Evolutionary conservation across 2,113 vertebrate genomes (phyloP), one percentile per base, ranked within the genome.

Genomic region (Tachysurus vachellii): DNA sequence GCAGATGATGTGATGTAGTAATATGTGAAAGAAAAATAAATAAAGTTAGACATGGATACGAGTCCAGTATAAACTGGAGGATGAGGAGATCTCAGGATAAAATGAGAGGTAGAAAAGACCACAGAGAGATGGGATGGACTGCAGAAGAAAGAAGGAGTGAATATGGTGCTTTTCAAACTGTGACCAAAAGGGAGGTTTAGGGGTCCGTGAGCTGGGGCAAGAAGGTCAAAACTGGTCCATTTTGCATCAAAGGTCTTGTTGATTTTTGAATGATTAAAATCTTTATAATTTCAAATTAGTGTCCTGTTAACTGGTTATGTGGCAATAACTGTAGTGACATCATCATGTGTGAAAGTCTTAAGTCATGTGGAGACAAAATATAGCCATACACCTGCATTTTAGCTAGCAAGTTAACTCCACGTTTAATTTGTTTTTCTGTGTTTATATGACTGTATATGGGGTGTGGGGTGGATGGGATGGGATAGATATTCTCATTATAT

Each of bases 81-180:
- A 76, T n/a, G 28, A 71, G 47, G 19, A 50, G 28, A 61, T 13
- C 81, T 84, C 56, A 75, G 10, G 64, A 28, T 66, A 19, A 82
- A 44, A 61, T 44, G 23, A 79, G 44, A 71, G 57, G 68, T 80
- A 36, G 57, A 86, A 81, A 31, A 70, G 54, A 59, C 75, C 88
- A 84, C 85, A 76, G 53, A 86, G 68, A 61, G 56, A 5, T 61
- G 76, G 64, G 50, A 89, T 75, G 47, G 64, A 89, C 73, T 85
- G 71, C 71, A 84, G 86, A 75, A 81, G 44, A 53, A 59, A 54
- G 76, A 50, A 75, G 13, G 12, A 44, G n/a, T 54, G 16, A 75
- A 64, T 36, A 73, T 44, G 26, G 59, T 82, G 87, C 62, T 50
- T 61, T 70, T n/a, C 26, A 61, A 80, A 80, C 82, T 79, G 62